These are phyloP conservation scores for Henricia sp. DNA, from an alignment of 53 echinoderm and acorn worm species.

Conservation along the genomic window DNA sequence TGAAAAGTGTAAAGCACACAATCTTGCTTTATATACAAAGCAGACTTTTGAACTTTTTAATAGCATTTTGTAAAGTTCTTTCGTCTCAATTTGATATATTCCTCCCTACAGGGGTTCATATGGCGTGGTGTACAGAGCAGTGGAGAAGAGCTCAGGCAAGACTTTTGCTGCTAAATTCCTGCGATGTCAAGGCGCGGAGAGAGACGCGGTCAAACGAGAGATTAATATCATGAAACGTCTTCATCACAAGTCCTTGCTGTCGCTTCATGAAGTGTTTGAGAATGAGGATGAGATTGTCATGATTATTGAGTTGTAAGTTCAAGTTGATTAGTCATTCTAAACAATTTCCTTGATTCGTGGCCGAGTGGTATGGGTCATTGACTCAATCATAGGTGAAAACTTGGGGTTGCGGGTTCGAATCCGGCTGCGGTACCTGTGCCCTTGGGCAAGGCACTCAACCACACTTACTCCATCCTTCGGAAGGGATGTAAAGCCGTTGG, in stretches of 20 bases:
- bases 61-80: not conserved
- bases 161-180: constrained; percentile 99
- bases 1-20: no score
- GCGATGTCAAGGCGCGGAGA: constrained; percentile 81
- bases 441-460: no score
- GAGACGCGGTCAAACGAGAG: constrained; percentile 88
- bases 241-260: constrained; percentile 83
- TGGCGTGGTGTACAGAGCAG: constrained; percentile 96
- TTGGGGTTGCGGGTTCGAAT: no score
- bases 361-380: no score
- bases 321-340: no score
- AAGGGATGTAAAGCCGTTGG: no score
- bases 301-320: constrained; percentile 97
- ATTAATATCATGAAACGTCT: constrained; percentile 91
- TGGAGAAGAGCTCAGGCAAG: constrained; percentile 88
- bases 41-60: not conserved
- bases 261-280: constrained; percentile 97
- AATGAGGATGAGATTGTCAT: constrained; percentile 96
- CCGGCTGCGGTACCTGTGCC: no score
- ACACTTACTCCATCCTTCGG: no score
- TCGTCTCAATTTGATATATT: not conserved
- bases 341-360: no score
- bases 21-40: no score
- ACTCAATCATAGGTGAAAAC: no score
- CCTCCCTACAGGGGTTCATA: constrained; percentile 82